Evolutionary conservation across 2,888 invertebrate species (phyloP), one percentile per base, ranked within the genome.

Genomic region (Myopa testacea): DNA sequence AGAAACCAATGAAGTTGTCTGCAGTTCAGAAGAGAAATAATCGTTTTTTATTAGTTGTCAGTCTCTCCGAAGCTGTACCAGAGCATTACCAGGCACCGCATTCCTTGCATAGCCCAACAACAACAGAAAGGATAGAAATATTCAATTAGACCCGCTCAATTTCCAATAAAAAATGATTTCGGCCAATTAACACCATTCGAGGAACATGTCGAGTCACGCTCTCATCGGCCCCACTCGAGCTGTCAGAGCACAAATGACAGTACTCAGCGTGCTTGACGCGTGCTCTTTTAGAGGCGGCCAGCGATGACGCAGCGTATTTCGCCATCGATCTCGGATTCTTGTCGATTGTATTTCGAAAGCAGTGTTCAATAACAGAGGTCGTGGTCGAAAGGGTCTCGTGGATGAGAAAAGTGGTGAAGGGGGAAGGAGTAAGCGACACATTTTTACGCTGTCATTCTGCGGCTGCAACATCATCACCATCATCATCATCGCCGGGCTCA

Each of bases 391-490:
- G 19, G 38, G 14, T 58, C 26, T 26, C 6, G 52, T 26, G 26
- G 26, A 68, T 40, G 45, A 37, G 72, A 76, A 79, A 58, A 0
- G 19, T 8, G 26, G 14, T 10, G 45, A 5, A 4, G 60, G 16
- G 4, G n/a, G 16, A 19, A 34, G 34, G 78, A 71, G 45, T 19
- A 72, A 77, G 67, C 34, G 37, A 19, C 16, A 60, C 34, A 62
- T 69, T 76, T 77, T 84, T 82, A 80, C 84, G 80, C 26, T 82
- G 85, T 86, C 86, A 86, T 85, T 83, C 83, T 14, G 10, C 6
- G 10, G 34, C 83, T 85, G 86, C 85, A 86, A 84, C 84, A 84
- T 84, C 82, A 84, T 80, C 81, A 60, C 81, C 77, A 74, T 75
- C 69, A 78, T 78, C 78, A 76, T 78, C 71, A n/a, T 55, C 58